These are phyloP conservation scores for Sturnira hondurensis DNA, from an alignment of 2,113 vertebrate genomes.

Conservation along the genomic window DNA sequence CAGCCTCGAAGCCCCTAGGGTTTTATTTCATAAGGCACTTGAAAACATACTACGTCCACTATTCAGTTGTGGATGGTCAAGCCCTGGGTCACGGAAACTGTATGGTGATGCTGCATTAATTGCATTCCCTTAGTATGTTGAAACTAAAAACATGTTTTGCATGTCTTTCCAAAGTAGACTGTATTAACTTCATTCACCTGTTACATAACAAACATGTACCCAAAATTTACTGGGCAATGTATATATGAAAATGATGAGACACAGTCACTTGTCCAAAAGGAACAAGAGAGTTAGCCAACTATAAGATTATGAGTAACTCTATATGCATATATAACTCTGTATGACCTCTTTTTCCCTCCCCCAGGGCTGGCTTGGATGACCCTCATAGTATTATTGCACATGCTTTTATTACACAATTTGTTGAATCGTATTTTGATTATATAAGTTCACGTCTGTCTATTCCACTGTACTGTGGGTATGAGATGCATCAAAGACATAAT, in stretches of 20 bases:
- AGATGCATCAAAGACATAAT: neutral
- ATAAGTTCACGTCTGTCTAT: neutral
- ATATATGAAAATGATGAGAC: neutral
- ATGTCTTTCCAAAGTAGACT: neutral
- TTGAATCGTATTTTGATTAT: neutral
- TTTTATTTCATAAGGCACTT: constrained; percentile 27
- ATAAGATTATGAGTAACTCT: neutral
- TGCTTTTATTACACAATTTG: neutral
- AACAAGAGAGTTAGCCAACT: neutral
- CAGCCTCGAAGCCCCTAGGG: neutral
- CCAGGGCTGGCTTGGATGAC: neutral
- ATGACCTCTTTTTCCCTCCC: neutral
- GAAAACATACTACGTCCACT: neutral
- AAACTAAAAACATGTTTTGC: neutral
- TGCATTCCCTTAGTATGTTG: neutral
- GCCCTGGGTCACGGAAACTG: neutral
- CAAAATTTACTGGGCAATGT: neutral
- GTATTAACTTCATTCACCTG: neutral
- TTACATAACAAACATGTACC: neutral
- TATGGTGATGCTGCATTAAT: neutral
- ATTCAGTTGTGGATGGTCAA: neutral
- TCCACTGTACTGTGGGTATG: neutral
- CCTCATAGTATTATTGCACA: neutral
- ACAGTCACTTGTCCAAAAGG: neutral
- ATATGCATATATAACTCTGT: neutral